Conservation (phyloP, 2,888 invertebrate species). For the Diaprepes abbreviatus region DNA sequence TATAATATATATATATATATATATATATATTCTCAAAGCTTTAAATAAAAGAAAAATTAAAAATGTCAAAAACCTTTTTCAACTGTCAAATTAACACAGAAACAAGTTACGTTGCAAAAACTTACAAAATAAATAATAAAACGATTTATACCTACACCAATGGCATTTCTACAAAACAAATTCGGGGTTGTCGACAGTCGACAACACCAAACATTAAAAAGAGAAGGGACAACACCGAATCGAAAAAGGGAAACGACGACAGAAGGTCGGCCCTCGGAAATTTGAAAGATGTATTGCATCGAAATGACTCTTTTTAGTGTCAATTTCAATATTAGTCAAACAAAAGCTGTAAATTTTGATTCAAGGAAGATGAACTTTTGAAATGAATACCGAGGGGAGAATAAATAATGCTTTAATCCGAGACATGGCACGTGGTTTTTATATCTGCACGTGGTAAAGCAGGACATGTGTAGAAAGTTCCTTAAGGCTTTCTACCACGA, state of each 20-base stretch:
- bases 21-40: too few relatives aligned
- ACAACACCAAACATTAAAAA: constrained; percentile 26
- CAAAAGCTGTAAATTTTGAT: constrained; percentile 20
- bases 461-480: too few relatives aligned
- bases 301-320: constrained; percentile 38
- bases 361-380: not conserved
- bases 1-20: too few relatives aligned
- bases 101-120: too few relatives aligned
- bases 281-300: constrained; percentile 35
- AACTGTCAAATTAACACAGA: too few relatives aligned
- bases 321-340: constrained; percentile 31
- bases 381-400: not conserved
- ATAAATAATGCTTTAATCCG: not conserved
- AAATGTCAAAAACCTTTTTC: too few relatives aligned
- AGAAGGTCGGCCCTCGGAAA: constrained; percentile 29
- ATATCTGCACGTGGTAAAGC: too few relatives aligned
- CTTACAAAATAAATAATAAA: too few relatives aligned
- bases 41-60: too few relatives aligned
- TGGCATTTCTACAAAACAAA: constrained; percentile 14
- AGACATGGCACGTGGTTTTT: too few relatives aligned
- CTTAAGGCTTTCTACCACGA: too few relatives aligned
- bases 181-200: constrained; percentile 18
- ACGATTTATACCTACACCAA: too few relatives aligned
- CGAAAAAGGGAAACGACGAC: constrained; percentile 27
- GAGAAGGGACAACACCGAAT: constrained; percentile 21